Base-by-base conservation (phyloP, 2,888 invertebrate genomes). In the Odontothrips loti region DNA sequence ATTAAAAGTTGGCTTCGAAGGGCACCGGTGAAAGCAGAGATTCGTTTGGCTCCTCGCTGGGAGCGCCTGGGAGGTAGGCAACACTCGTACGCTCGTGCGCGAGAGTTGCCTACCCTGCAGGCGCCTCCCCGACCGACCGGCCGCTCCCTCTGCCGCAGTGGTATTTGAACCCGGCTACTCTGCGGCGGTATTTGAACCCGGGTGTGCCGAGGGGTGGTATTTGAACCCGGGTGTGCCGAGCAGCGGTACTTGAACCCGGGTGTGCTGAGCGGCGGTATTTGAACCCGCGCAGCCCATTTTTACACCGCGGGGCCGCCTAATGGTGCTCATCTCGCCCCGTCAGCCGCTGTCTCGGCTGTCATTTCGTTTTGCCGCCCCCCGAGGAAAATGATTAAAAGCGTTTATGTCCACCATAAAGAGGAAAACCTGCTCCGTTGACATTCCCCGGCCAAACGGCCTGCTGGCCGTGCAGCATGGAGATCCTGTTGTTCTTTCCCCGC, bases 51-150 rank as follows among this genome's bases (percentile, higher is more conserved):
- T n/a, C n/a, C n/a, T n/a, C n/a, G n/a, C n/a, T n/a, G n/a, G 48
- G 48, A 48, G 48, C 68, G 68, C 68, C 68, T 68, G 68, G 3
- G 68, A 68, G 68, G 20, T 68, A 68, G 20, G 68, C 68, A 68
- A 17, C 51, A 11, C 11, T 11, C 51, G 6, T 6, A 23, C 68
- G 11, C 68, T 11, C 23, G 11, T 68, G 68, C 23, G 68, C 23
- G 68, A 6, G 68, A n/a, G 68, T 23, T n/a, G 68, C 68, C 68
- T 68, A n/a, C 68, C 68, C 23, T 11, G n/a, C 68, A 23, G 68
- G 68, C 68, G 68, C n/a, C 51, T 48, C 48, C 48, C 12, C 48
- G 48, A 12, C 48, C 48, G 48, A 12, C 48, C 48, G 48, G 48
- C 48, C 48, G 48, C n/a, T n/a, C n/a, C n/a, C n/a, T n/a, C n/a